Conservation (phyloP, 2,888 invertebrate species). For the Trachelus tabidus region DNA sequence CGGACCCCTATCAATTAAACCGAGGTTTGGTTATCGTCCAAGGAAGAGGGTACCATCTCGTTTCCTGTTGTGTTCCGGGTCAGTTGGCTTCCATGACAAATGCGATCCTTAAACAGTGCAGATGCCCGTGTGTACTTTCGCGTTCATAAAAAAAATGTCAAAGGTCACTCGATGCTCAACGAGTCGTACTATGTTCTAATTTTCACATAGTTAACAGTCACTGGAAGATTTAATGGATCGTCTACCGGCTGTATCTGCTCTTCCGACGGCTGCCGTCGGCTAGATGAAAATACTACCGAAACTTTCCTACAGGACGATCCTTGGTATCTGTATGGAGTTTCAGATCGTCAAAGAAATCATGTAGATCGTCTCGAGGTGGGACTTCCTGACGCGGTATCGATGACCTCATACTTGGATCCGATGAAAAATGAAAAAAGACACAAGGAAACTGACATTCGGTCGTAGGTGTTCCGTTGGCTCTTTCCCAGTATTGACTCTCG, state of each 20-base stretch:
- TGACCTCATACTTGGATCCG: not conserved
- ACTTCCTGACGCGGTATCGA: not conserved
- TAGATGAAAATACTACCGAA: not conserved
- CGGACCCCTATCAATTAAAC: conserved; percentile 52
- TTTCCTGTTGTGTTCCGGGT: not conserved
- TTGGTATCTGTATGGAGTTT: not conserved
- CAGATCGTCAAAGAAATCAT: not conserved
- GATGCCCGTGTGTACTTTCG: not conserved
- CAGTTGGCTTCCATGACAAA: not conserved
- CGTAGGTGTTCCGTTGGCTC: no score
- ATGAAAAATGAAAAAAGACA: no score
- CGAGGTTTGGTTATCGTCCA: not conserved
- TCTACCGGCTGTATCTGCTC: not conserved
- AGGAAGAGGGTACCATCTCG: not conserved
- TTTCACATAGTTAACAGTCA: not conserved
- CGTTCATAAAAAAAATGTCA: not conserved
- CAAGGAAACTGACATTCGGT: no score
- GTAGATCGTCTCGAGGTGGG: not conserved
- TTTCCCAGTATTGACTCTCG: conserved; percentile 9
- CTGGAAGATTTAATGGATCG: not conserved
- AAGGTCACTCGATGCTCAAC: not conserved
- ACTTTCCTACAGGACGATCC: not conserved
- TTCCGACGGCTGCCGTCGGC: not conserved
- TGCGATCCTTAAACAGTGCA: not conserved
- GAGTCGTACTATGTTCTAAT: not conserved